phyloP scores from a whole-genome alignment of 2,888 invertebrate genomes.

The Hypomecis atomaria region DNA sequence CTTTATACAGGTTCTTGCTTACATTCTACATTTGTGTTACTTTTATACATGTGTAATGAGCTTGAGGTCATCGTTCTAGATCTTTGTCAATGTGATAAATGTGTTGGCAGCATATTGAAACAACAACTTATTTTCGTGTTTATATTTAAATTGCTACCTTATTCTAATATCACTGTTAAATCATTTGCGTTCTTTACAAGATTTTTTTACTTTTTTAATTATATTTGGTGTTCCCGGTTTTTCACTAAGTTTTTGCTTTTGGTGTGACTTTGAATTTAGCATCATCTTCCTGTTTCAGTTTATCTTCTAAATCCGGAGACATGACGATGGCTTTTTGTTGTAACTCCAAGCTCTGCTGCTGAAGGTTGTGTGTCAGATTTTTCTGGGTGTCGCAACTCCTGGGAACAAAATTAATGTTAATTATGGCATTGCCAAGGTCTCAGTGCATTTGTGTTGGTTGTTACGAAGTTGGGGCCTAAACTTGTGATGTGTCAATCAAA shows the following conservation, averaged over 20 bases:
- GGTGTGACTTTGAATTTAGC: constrained; percentile 40
- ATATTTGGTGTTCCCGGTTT: background rate
- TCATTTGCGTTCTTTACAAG: constrained; percentile 20
- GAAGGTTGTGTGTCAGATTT: constrained; percentile 72
- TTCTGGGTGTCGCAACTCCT: constrained; percentile 75
- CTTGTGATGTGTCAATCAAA: constrained; percentile 6
- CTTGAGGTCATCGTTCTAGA: too few relatives aligned
- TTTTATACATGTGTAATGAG: too few relatives aligned
- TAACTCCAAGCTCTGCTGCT: constrained; percentile 77
- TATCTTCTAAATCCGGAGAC: constrained; percentile 71
- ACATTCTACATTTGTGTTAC: too few relatives aligned
- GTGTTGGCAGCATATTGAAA: too few relatives aligned
- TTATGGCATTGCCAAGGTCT: constrained; percentile 19
- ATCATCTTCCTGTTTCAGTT: constrained; percentile 58
- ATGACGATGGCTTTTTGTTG: constrained; percentile 75
- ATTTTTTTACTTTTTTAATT: background rate
- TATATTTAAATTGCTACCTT: constrained; percentile 16
- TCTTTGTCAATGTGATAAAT: too few relatives aligned
- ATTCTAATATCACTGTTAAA: constrained; percentile 25
- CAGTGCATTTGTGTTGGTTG: constrained; percentile 31
- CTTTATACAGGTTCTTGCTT: too few relatives aligned
- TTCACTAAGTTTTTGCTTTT: constrained; percentile 20
- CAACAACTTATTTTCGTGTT: too few relatives aligned
- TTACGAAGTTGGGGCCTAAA: constrained; percentile 19
- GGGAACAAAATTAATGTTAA: constrained; percentile 41